phyloP scores from a whole-genome alignment of 1,140 invertebrate species.

The Solenopsis fugax region DNA sequence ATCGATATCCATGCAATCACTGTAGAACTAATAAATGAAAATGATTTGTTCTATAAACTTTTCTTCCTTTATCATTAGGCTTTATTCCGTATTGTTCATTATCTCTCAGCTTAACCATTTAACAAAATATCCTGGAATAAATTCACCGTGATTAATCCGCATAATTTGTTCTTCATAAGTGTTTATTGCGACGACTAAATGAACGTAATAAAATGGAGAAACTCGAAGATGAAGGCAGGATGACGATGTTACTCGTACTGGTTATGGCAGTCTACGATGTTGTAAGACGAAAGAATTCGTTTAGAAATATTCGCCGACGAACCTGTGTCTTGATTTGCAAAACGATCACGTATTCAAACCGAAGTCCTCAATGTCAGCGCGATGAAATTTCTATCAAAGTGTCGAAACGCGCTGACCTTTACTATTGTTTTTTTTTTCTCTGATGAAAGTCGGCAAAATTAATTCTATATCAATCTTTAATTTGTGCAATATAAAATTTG shows the following conservation, averaged over 20 bases:
- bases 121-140: background rate
- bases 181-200: background rate
- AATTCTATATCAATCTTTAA: background rate
- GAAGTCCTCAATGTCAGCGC: conserved; percentile 14
- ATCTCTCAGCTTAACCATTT: background rate
- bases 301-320: conserved; percentile 28
- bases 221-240: background rate
- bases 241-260: conserved; percentile 9
- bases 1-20: background rate
- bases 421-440: background rate
- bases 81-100: background rate
- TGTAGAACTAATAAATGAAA: background rate
- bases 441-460: background rate
- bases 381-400: conserved; percentile 45
- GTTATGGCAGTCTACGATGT: conserved; percentile 26
- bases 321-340: conserved; percentile 8
- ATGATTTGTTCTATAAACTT: background rate
- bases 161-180: background rate
- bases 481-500: background rate
- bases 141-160: background rate
- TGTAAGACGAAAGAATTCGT: conserved; percentile 53
- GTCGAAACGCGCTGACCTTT: conserved; percentile 18
- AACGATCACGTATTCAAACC: conserved; percentile 24
- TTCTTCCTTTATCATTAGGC: background rate
- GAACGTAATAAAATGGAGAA: conserved; percentile 24